Conservation (phyloP, 2,113 vertebrate species). For the Saimiri boliviensis region DNA sequence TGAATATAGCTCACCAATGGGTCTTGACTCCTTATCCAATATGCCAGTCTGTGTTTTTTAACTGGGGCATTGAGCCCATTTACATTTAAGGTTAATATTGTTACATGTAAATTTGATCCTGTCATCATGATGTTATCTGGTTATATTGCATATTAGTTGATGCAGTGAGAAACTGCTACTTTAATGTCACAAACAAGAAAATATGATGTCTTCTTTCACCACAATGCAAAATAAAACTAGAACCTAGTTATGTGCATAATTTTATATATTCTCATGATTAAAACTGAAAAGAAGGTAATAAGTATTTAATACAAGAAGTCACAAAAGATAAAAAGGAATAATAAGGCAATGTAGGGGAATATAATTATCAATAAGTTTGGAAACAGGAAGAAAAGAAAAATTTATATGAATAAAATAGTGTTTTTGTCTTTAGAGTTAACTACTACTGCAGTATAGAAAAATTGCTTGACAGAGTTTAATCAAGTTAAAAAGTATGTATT, state of each 20-base stretch:
- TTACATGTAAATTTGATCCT: no score
- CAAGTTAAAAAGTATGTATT: not conserved
- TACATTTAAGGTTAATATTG: no score
- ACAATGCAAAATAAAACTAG: not conserved
- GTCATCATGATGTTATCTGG: no score
- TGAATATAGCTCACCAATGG: no score
- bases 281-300: not conserved
- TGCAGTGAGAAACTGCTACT: not conserved
- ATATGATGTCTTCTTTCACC: not conserved
- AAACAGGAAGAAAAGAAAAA: not conserved
- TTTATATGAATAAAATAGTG: not conserved
- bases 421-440: not conserved
- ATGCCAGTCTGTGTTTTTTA: no score
- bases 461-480: not conserved
- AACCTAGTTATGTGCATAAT: not conserved
- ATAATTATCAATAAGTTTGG: not conserved
- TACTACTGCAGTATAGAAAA: not conserved
- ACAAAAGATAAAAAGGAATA: not conserved
- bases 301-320: not conserved
- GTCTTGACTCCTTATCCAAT: no score
- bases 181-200: not conserved
- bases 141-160: no score
- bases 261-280: not conserved
- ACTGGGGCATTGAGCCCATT: no score
- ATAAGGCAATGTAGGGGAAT: not conserved